These are phyloP conservation scores for Jacana jacana DNA, from an alignment of 2,113 vertebrate genomes.

Conservation along the genomic window DNA sequence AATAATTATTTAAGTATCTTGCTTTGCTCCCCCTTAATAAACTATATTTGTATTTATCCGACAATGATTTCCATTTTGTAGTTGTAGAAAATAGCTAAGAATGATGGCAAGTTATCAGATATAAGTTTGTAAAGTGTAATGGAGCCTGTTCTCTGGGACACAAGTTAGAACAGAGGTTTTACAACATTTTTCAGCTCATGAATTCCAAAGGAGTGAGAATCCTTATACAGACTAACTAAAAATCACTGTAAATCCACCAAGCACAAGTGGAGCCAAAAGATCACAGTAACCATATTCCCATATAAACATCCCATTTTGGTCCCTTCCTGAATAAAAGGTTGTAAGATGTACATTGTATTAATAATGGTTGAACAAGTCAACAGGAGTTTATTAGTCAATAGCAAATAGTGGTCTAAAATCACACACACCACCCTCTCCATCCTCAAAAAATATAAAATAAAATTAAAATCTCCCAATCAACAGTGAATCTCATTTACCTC, in stretches of 20 bases:
- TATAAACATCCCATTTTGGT: background rate
- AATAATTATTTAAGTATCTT: background rate
- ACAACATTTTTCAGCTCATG: background rate
- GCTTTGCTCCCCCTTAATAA: background rate
- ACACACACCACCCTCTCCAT: background rate
- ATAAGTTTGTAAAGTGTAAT: background rate
- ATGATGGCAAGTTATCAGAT: background rate
- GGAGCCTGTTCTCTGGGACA: background rate
- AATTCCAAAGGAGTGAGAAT: background rate
- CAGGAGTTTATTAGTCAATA: background rate
- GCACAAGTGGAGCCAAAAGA: background rate
- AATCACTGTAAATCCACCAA: background rate
- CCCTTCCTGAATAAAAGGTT: background rate
- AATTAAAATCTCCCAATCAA: background rate
- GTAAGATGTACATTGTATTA: background rate
- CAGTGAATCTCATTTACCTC: conserved; percentile 68
- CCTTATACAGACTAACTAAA: background rate
- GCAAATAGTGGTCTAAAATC: background rate
- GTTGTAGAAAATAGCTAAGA: background rate
- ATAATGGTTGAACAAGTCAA: background rate
- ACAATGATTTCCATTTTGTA: background rate
- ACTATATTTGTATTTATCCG: background rate
- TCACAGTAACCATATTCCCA: background rate
- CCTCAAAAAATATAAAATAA: background rate
- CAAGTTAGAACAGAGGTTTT: background rate